Evolutionary conservation across 2,113 vertebrate genomes (phyloP).

Genomic region (Campylorhamphus procurvoides): DNA sequence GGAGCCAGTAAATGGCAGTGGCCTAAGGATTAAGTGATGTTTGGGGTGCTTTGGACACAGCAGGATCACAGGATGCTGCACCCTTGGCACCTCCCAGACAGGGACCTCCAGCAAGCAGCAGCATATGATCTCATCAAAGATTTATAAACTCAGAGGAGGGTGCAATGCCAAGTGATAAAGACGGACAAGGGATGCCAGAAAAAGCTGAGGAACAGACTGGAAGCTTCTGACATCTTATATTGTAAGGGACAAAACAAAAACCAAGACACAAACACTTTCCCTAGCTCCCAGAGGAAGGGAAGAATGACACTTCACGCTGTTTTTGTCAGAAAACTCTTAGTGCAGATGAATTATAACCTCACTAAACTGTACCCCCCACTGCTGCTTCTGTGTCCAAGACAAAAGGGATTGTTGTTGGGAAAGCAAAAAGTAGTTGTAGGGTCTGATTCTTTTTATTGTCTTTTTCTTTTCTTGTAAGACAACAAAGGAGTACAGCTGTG

Average conservation of each 20-base stretch:
- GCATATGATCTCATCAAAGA: background rate
- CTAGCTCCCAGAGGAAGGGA: background rate
- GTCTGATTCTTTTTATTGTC: background rate
- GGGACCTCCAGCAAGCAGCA: rapidly evolving
- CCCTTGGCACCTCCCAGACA: background rate
- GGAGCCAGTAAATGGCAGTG: background rate
- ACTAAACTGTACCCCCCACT: background rate
- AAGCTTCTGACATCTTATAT: background rate
- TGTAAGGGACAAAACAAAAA: background rate
- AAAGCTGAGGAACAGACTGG: background rate
- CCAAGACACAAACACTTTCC: background rate
- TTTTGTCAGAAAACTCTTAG: conserved; percentile 33
- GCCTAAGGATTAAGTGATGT: background rate
- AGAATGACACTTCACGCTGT: background rate
- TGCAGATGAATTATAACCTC: conserved; percentile 7
- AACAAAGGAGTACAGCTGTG: background rate
- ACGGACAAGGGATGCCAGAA: background rate
- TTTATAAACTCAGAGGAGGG: background rate
- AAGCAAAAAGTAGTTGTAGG: background rate
- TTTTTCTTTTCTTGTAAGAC: background rate
- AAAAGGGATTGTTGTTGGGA: background rate
- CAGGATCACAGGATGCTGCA: background rate
- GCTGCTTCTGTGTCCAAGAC: background rate
- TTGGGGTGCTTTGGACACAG: background rate
- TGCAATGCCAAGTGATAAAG: background rate